Evolutionary conservation across 2,888 invertebrate genomes (phyloP), one percentile per base, ranked within the genome.

Genomic region (Parnassius apollo): DNA sequence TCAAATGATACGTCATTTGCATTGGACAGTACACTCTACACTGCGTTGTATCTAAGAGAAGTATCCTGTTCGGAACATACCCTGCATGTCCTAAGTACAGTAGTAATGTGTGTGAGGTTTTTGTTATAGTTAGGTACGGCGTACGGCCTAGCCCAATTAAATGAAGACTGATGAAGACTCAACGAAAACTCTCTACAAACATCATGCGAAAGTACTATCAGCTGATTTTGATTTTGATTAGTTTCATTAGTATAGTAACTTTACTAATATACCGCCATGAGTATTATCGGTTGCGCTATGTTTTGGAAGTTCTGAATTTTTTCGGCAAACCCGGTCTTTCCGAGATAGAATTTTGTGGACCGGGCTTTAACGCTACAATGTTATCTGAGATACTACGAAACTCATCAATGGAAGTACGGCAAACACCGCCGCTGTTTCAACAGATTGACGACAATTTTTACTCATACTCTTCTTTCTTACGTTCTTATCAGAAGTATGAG

Each of bases 141-240:
- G 18, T 18, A 42, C 57, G 46, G 10, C 22, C 71, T 71, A 13
- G 49, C 13, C 9, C 9, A 65, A 71, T 72, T 88, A 84, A 81
- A 90, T 90, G 89, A 91, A 90, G 83, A 80, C 82, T 68, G 70
- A 90, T 90, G 89, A 91, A 90, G 83, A 80, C 82, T 68, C 70
- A 78, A 67, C 83, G 89, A 68, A 86, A 86, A 71, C 75, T 87
- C 45, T 74, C 85, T 65, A 81, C 80, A 49, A 75, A 71, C 75
- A 89, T 75, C 71, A 97, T 97, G 97, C 94, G 95, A 82, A 97
- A 97, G 88, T 97, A 97, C 83, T 96, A 96, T 75, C 97, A 96
- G 83, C 92, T 96, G 55, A 86, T 95, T 59, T 91, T 97, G 59
- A 87, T 96, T 59, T 84, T 96, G 13, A 91, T 95, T 59, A 96